Percentiles rank a stretch among this genome's conserved stretches.
Conservation (phyloP, 2,113 vertebrate genomes). For the Brachyistius frenatus region DNA sequence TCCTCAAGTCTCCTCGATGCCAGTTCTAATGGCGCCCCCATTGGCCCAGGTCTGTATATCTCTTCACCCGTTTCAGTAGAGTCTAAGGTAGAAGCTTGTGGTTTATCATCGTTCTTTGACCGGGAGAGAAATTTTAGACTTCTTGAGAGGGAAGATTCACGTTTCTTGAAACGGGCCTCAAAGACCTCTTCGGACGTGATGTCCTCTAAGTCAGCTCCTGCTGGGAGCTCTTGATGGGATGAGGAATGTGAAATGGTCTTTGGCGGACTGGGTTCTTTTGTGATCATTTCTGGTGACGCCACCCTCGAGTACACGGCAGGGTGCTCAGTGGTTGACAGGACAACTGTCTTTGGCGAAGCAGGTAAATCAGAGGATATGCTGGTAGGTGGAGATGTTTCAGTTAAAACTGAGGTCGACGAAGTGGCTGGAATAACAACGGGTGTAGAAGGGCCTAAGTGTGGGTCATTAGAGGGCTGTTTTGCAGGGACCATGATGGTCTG, state of each 20-base stretch:
- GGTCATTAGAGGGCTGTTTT: conserved; percentile 58
- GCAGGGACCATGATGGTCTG: conserved; percentile 88
- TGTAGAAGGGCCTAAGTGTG: conserved; percentile 43
- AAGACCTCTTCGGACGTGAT: conserved; percentile 96
- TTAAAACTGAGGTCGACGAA: conserved; percentile 24
- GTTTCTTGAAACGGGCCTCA: conserved; percentile 94
- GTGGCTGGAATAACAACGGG: conserved; percentile 33
- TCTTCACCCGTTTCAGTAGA: conserved; percentile 84
- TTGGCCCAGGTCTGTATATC: conserved; percentile 92
- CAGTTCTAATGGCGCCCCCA: conserved; percentile 91
- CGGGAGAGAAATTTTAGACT: conserved; percentile 91
- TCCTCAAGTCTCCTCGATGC: conserved; percentile 81
- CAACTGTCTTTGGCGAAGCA: conserved; percentile 49
- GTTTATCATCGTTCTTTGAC: conserved; percentile 90
- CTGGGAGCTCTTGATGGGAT: conserved; percentile 62
- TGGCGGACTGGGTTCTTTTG: conserved; percentile 84
- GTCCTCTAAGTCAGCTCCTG: conserved; percentile 85
- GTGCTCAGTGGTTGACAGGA: conserved; percentile 78
- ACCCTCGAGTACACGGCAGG: conserved; percentile 85
- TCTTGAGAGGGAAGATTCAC: conserved; percentile 90
- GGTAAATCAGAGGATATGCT: conserved; percentile 31
- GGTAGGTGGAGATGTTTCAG: conserved; percentile 29
- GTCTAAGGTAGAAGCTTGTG: conserved; percentile 54
- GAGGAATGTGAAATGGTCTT: conserved; percentile 54
- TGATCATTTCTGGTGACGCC: conserved; percentile 81